Percentiles rank a stretch among this genome's conserved stretches.
These are phyloP conservation scores for Dendronephthya gigantea DNA, from an alignment of 64 coral and sea anemone genomes.

Conservation along the genomic window DNA sequence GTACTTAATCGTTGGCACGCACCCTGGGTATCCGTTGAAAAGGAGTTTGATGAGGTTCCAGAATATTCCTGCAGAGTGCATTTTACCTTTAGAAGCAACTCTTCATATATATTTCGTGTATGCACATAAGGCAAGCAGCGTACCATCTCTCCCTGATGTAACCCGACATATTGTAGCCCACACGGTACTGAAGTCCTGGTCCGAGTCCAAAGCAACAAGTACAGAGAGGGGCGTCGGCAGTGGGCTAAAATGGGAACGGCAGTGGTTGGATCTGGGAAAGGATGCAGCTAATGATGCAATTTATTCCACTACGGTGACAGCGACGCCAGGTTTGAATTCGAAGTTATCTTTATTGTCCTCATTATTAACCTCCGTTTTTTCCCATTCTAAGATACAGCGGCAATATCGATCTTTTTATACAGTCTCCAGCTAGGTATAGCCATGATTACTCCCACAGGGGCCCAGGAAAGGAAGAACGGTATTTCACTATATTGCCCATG, in stretches of 20 bases:
- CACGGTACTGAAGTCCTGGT: not conserved
- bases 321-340: too few species aligned
- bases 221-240: not conserved
- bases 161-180: not conserved
- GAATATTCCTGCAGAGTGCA: not conserved
- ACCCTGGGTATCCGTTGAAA: slow-evolving; percentile 41
- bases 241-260: not conserved
- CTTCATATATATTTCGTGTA: slow-evolving; percentile 37
- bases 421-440: too few species aligned
- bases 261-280: not conserved
- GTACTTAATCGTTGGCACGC: slow-evolving; percentile 33
- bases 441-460: too few species aligned
- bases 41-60: slow-evolving; percentile 37
- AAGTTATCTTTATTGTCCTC: too few species aligned
- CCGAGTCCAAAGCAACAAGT: not conserved
- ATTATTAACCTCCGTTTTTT: too few species aligned
- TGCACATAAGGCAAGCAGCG: slow-evolving; percentile 7
- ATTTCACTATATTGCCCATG: too few species aligned
- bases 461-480: too few species aligned
- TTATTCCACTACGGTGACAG: too few species aligned
- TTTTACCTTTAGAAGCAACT: not conserved
- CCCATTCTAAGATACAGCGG: too few species aligned
- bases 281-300: not conserved
- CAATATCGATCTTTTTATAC: too few species aligned
- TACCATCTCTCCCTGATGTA: not conserved